These are phyloP conservation scores for Pterocles gutturalis DNA, from an alignment of 2,113 vertebrate genomes.

Conservation along the genomic window DNA sequence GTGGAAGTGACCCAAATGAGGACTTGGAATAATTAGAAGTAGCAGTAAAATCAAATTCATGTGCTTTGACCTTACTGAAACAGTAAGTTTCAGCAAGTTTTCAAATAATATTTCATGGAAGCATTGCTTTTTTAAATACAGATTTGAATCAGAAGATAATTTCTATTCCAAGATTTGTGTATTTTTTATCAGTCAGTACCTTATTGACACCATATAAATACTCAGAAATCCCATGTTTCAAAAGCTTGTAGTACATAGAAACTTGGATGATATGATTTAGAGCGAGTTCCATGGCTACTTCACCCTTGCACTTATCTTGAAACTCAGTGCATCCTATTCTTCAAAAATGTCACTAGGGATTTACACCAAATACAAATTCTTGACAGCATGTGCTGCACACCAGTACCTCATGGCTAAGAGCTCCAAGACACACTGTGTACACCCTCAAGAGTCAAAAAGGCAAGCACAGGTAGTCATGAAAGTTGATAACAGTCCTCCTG, in stretches of 20 bases:
- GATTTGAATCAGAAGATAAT: not conserved
- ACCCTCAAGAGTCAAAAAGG: not conserved
- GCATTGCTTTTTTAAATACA: not conserved
- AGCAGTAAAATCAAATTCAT: not conserved
- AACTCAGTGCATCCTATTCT: not conserved
- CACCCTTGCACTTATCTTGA: not conserved
- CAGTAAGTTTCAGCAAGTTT: not conserved
- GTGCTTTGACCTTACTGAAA: not conserved
- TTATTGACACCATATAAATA: not conserved
- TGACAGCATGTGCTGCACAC: fast-evolving
- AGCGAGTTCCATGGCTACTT: not conserved
- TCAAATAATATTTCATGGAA: not conserved
- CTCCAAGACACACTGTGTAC: not conserved
- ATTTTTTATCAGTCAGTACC: not conserved
- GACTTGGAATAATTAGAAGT: not conserved
- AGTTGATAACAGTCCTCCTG: not conserved
- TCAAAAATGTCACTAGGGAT: not conserved
- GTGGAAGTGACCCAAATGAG: not conserved
- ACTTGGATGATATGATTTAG: not conserved
- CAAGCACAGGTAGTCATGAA: not conserved
- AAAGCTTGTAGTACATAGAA: not conserved
- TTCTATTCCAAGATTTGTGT: not conserved
- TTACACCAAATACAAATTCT: not conserved
- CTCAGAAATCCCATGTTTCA: not conserved
- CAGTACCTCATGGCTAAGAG: not conserved